Conservation (phyloP, 2,113 vertebrate genomes). For the Vanacampus margaritifer region DNA sequence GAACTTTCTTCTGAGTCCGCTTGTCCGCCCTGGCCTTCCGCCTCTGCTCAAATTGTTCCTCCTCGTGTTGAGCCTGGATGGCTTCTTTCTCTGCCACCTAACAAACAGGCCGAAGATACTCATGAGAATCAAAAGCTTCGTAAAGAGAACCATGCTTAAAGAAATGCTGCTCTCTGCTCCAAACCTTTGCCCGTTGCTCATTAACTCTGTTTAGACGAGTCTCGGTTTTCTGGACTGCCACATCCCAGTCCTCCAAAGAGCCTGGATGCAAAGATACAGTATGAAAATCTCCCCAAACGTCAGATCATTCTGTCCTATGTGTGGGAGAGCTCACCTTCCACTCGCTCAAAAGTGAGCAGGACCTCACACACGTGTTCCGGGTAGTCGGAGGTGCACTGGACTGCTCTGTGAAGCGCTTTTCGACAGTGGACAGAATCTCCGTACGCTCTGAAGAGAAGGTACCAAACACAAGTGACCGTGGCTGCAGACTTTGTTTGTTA, state of each 20-base stretch:
- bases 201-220: constrained; percentile 82
- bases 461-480: background rate
- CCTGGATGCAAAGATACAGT: constrained; percentile 62
- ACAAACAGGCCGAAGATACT: constrained; percentile 17
- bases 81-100: constrained; percentile 91
- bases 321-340: constrained; percentile 80
- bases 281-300: background rate
- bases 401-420: constrained; percentile 91
- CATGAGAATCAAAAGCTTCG: constrained; percentile 19
- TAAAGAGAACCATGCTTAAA: background rate
- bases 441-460: constrained; percentile 73
- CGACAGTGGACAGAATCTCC: constrained; percentile 88
- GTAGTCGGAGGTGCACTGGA: constrained; percentile 94
- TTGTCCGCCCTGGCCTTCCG: constrained; percentile 81
- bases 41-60: constrained; percentile 79
- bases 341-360: constrained; percentile 89
- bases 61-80: constrained; percentile 78
- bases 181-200: constrained; percentile 87
- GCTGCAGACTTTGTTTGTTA: background rate
- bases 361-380: constrained; percentile 96
- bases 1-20: constrained; percentile 77
- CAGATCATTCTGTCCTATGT: background rate
- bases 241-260: constrained; percentile 92
- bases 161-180: constrained; percentile 1
- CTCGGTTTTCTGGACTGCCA: constrained; percentile 89